These are phyloP conservation scores for Heteromormyrus szaboi DNA, from an alignment of 2,797 vertebrate species.

Conservation along the genomic window DNA sequence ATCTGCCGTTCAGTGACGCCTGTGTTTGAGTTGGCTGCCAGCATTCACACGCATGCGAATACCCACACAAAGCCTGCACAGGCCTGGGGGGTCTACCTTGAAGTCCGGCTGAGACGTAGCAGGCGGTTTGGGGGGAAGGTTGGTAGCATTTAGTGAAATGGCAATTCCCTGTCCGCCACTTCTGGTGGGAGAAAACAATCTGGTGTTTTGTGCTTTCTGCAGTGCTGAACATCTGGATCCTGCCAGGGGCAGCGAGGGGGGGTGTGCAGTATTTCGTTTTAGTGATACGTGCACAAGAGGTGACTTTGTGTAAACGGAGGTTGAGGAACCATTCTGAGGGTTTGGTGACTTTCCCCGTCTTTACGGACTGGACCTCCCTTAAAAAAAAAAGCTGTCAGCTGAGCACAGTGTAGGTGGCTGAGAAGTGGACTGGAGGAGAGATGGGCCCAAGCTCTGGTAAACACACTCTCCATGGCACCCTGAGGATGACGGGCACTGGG, in stretches of 20 bases:
- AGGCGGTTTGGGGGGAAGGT: not conserved
- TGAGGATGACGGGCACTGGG: not conserved
- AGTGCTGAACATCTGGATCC: not conserved
- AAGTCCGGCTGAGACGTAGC: not conserved
- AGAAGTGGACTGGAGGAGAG: not conserved
- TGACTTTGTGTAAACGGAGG: not conserved
- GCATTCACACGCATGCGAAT: not conserved
- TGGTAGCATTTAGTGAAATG: not conserved
- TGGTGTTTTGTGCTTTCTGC: not conserved
- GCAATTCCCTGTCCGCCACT: not conserved
- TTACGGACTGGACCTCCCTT: not conserved
- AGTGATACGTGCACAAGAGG: not conserved
- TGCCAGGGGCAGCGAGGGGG: not conserved
- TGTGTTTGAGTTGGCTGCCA: not conserved
- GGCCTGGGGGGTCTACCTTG: not conserved
- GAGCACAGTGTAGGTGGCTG: not conserved
- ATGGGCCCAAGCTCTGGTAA: not conserved
- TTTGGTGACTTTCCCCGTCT: not conserved
- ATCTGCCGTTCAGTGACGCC: not conserved
- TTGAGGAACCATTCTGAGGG: not conserved
- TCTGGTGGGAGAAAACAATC: not conserved
- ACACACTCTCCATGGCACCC: not conserved
- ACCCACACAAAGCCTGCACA: not conserved
- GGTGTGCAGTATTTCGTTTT: not conserved
- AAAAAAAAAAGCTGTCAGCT: not conserved